Conservation (phyloP, 2,113 vertebrate species). For the Dicentrarchus labrax region DNA sequence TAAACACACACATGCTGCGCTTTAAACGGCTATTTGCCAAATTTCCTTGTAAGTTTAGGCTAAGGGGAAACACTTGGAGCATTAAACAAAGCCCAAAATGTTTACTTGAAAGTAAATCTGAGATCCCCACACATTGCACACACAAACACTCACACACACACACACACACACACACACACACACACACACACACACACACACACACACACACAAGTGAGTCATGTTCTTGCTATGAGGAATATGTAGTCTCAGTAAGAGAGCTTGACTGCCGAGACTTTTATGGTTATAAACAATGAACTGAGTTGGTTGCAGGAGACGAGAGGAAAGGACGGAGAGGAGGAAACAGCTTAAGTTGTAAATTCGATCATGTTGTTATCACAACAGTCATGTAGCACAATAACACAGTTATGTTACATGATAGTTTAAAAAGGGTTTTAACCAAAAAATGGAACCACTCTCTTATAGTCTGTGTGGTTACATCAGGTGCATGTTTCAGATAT, state of each 20-base stretch:
- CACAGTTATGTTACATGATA: not conserved
- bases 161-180: not conserved
- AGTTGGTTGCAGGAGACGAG: conserved; percentile 23
- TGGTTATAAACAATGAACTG: conserved; percentile 78
- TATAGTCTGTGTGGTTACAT: not conserved
- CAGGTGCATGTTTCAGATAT: not conserved
- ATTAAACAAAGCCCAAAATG: conserved; percentile 27
- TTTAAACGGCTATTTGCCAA: not conserved
- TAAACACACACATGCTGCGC: not conserved
- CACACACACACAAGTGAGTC: conserved; percentile 70
- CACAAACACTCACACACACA: conserved; percentile 23
- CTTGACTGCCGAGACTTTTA: conserved; percentile 77
- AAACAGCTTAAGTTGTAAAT: conserved; percentile 34
- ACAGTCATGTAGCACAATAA: not conserved
- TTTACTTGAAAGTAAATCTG: conserved; percentile 62
- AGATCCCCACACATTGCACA: conserved; percentile 8
- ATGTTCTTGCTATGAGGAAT: conserved; percentile 76
- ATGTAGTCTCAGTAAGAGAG: conserved; percentile 59
- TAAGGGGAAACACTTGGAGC: not conserved
- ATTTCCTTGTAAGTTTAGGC: not conserved
- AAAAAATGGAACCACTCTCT: conserved; percentile 5
- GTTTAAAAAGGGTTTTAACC: conserved; percentile 4
- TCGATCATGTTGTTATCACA: conserved; percentile 16
- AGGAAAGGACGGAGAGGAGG: not conserved
- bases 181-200: conserved; percentile 38